Base-by-base conservation (phyloP, 1,140 invertebrate genomes). In the Aphelinus certus region DNA sequence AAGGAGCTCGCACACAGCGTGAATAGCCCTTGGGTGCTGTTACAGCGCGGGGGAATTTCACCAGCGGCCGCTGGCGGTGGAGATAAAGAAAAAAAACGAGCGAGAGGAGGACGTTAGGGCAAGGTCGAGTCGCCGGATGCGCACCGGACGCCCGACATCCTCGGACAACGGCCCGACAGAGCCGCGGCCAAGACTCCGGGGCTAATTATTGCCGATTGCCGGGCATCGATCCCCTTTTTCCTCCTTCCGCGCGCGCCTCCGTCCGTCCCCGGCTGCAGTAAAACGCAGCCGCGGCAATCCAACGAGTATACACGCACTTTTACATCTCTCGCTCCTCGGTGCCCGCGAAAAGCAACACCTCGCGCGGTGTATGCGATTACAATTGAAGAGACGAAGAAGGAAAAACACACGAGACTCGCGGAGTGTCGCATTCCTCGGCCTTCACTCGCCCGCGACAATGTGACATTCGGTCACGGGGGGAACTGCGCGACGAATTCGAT, bases 191-290 rank as follows among this genome's bases (percentile, higher is more conserved):
- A 26, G 26, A 1, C n/a, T 10, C 46, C 45, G 67, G 65, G 65
- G 56, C 71, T 73, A 73, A 73, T 73, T 73, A 73, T 73, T 73
- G 63, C n/a, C 61, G 70, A 65, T 73, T 64, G 53, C 62, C 26
- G 51, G 51, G 45, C 60, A 65, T 66, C 71, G 62, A 73, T 65
- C 71, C 60, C 42, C 60, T 6, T 56, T 48, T 10, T 53, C 49
- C 53, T 55, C 60, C 42, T 46, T 71, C 53, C 53, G n/a, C 49
- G 26, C n/a, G 9, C 7, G 43, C n/a, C 56, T 70, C 46, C 9
- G 0, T 53, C 4, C 51, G 51, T 53, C 51, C 4, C 4, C 51
- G 51, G 26, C 26, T 26, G 26, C 26, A 64, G 43, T 64, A 58
- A 72, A 72, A 64, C 26, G 26, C 26, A 64, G 55, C 45, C 48